Evolutionary conservation across 2,888 invertebrate species (phyloP), one percentile per base, ranked within the genome.

Genomic region (Bellardia pandia): DNA sequence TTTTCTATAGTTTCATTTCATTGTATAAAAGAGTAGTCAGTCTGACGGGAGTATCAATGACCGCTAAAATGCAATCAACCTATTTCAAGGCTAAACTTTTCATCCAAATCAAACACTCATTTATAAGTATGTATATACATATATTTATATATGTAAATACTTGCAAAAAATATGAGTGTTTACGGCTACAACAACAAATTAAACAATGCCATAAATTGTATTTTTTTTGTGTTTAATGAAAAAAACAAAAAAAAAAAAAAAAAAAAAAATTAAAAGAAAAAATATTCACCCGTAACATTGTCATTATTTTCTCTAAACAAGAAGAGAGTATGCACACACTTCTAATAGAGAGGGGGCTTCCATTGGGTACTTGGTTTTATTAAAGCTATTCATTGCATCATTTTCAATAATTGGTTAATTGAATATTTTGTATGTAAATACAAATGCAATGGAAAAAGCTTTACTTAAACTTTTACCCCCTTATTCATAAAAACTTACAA

Each of bases 41-140:
- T 7, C 16, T 30, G 66, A 5, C 16, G 16, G 89, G 77, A 23
- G 89, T 90, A 91, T 90, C 92, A 92, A 91, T 92, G 92, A 92
- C 92, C 92, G 92, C 91, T 90, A 90, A 90, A 91, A 91, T 92
- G 92, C 92, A 92, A 91, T 92, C 92, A 92, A 92, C 92, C 92
- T 92, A 91, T 91, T 91, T 90, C 91, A 92, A 92, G 92, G 92
- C 92, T 91, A 92, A 45, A 91, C 90, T 91, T 87, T 88, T 88
- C 78, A 58, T 72, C 68, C 23, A 75, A 79, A 75, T 58, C 37
- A 81, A 74, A 80, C 56, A 51, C 14, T 53, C n/a, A 78, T 33
- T 11, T 42, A 45, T 51, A n/a, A 5, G n/a, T n/a, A 75, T 68
- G 33, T 3, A 51, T 33, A 33, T 16, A 7, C n/a, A 51, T 37